These are phyloP conservation scores for Atta colombica DNA, from an alignment of 1,140 invertebrate species.

Conservation along the genomic window DNA sequence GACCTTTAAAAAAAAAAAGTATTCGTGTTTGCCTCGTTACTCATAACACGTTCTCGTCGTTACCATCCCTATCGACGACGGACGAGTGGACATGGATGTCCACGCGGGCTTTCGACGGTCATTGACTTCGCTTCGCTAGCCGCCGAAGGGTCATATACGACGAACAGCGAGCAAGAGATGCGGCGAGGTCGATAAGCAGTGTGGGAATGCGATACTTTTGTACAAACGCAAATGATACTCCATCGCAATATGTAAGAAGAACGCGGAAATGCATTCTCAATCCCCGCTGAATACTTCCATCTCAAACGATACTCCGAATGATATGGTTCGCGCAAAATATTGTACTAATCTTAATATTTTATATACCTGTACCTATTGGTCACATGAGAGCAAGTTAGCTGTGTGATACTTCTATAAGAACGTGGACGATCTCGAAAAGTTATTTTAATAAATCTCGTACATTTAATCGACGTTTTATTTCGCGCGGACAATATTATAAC, in stretches of 20 bases:
- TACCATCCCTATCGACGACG: conserved; percentile 56
- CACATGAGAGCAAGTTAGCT: background rate
- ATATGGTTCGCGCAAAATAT: background rate
- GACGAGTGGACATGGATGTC: conserved; percentile 70
- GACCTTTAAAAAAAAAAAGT: conserved; percentile 28
- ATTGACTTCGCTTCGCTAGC: conserved; percentile 71
- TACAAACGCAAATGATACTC: background rate
- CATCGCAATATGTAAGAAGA: background rate
- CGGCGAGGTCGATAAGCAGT: conserved; percentile 58
- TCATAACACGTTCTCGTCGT: conserved; percentile 52
- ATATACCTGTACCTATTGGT: no score
- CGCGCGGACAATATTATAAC: background rate
- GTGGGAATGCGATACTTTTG: conserved; percentile 46
- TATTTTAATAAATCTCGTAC: background rate
- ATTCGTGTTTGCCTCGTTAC: conserved; percentile 67
- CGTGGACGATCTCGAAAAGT: background rate
- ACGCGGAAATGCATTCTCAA: conserved; percentile 18
- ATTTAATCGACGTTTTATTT: background rate
- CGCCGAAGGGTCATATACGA: conserved; percentile 66
- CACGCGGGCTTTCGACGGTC: conserved; percentile 75
- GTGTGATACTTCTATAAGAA: background rate
- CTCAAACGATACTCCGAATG: background rate
- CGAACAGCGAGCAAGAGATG: conserved; percentile 50
- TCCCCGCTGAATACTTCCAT: background rate
- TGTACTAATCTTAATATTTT: background rate